Conservation (phyloP, 2,888 invertebrate genomes). For the Hemistola chrysoprasaria region DNA sequence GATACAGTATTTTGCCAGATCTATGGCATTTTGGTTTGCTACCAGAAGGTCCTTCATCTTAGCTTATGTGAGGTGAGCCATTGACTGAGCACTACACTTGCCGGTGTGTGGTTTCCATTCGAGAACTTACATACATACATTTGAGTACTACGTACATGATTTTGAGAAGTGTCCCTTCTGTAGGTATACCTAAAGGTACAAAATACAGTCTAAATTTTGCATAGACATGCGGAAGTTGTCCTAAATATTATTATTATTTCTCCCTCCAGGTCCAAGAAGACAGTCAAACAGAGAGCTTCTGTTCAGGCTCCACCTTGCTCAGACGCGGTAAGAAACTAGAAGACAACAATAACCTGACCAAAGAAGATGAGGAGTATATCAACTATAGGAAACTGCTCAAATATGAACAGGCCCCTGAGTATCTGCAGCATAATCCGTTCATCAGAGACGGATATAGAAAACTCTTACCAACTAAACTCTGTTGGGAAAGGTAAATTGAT, state of each 20-base stretch:
- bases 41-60: too few species aligned
- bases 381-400: constrained; percentile 71
- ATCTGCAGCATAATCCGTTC: constrained; percentile 93
- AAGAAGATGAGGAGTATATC: constrained; percentile 73
- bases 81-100: too few species aligned
- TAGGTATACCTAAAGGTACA: too few species aligned
- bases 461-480: constrained; percentile 90
- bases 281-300: constrained; percentile 48
- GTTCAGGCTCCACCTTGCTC: constrained; percentile 50
- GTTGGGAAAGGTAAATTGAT: constrained; percentile 94
- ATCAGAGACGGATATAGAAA: constrained; percentile 93
- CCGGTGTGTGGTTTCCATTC: too few species aligned
- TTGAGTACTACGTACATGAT: too few species aligned
- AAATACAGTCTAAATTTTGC: not conserved
- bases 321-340: constrained; percentile 66
- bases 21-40: too few species aligned
- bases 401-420: constrained; percentile 87
- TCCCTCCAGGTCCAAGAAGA: constrained; percentile 58
- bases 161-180: too few species aligned
- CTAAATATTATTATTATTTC: too few species aligned
- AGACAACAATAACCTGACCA: constrained; percentile 73
- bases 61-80: too few species aligned
- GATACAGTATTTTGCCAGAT: too few species aligned
- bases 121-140: too few species aligned
- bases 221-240: not conserved